Percentiles rank a stretch among this genome's conserved stretches.
Evolutionary conservation across 1,140 invertebrate genomes (phyloP).

Genomic region (Sarcophaga bullata): DNA sequence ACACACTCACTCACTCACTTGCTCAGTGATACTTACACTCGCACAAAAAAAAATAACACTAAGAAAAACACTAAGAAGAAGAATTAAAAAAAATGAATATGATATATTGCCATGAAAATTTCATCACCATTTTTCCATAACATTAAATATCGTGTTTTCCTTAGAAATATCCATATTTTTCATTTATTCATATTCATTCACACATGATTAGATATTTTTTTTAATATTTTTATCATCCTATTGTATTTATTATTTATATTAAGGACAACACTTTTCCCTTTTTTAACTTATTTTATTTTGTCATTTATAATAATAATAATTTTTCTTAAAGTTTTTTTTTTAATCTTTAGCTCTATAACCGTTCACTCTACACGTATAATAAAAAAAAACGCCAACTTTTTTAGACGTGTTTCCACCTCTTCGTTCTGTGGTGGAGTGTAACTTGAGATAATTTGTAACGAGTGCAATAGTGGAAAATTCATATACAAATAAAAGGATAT

Average conservation of each 20-base stretch:
- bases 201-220: neutral
- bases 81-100: slow-evolving; percentile 1
- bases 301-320: neutral
- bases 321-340: neutral
- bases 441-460: slow-evolving; percentile 27
- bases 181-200: neutral
- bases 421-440: slow-evolving; percentile 45
- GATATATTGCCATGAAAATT: slow-evolving; percentile 32
- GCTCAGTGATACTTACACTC: neutral
- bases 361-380: neutral
- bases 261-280: too few species aligned
- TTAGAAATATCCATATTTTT: neutral
- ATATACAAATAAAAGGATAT: slow-evolving; percentile 25
- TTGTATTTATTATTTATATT: too few species aligned
- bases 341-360: slow-evolving; percentile 17
- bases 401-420: slow-evolving; percentile 46
- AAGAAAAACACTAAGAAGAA: neutral
- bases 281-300: neutral
- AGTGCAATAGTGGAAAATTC: slow-evolving; percentile 19
- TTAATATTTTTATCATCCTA: neutral
- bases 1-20: too few species aligned
- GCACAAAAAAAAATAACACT: neutral
- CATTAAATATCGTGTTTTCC: slow-evolving; percentile 1
- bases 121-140: slow-evolving; percentile 7
- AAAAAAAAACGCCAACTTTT: slow-evolving; percentile 32